These are phyloP conservation scores for Glyphotaelius pellucidus DNA, from an alignment of 2,888 invertebrate species.

Conservation along the genomic window DNA sequence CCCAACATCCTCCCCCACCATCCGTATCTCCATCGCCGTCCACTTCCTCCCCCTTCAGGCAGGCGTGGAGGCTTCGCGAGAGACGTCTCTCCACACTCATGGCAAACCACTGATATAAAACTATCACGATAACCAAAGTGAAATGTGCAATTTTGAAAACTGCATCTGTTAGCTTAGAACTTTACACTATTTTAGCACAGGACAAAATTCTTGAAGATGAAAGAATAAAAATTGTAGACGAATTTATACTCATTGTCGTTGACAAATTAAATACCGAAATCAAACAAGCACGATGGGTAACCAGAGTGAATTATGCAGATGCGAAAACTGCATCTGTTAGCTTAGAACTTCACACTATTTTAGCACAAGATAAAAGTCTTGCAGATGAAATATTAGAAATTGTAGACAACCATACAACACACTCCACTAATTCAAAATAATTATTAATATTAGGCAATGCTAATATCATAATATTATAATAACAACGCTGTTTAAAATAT, in stretches of 20 bases:
- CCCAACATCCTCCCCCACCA: constrained; percentile 74
- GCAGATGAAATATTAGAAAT: neutral
- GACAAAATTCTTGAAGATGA: neutral
- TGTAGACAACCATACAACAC: too few relatives aligned
- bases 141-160: neutral
- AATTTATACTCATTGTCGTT: neutral
- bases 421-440: too few relatives aligned
- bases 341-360: neutral
- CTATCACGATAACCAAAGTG: neutral
- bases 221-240: neutral
- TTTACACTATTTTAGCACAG: neutral
- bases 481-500: too few relatives aligned
- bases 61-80: constrained; percentile 83
- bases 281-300: neutral
- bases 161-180: constrained; percentile 4
- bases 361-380: neutral
- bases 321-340: neutral
- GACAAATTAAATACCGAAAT: neutral
- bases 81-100: constrained; percentile 79
- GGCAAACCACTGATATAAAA: constrained; percentile 59
- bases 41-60: constrained; percentile 81
- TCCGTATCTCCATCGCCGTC: constrained; percentile 74
- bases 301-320: neutral
- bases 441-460: too few relatives aligned
- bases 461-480: too few relatives aligned